Evolutionary conservation across 2,797 vertebrate genomes (phyloP).

Genomic region (Uromys caudimaculatus): DNA sequence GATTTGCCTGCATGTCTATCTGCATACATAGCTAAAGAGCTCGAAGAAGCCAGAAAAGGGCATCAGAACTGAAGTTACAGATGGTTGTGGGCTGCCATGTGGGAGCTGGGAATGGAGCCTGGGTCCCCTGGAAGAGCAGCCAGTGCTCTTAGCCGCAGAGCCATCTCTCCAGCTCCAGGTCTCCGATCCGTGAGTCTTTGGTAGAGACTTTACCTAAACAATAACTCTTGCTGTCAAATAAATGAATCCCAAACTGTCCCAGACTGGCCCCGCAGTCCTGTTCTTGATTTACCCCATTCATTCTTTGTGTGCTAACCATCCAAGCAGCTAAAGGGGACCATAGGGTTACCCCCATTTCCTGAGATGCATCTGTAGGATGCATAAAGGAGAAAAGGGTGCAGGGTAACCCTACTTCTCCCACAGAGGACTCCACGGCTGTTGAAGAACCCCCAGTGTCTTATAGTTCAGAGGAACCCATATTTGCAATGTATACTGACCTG

Average conservation of each 20-base stretch:
- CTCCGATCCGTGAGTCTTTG: neutral
- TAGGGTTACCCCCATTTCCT: rapidly evolving
- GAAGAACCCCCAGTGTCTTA: rapidly evolving
- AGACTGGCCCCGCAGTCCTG: rapidly evolving
- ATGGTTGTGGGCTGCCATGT: neutral
- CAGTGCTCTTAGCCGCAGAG: neutral
- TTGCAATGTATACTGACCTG: neutral
- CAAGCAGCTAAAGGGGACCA: neutral
- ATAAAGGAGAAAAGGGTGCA: neutral
- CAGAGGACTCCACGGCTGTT: neutral
- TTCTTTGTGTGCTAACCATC: neutral
- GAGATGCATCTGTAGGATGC: rapidly evolving
- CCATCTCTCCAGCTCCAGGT: neutral
- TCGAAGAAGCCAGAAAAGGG: neutral
- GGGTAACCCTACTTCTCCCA: no score
- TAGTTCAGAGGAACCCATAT: no score
- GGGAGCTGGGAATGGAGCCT: neutral
- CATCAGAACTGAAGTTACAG: neutral
- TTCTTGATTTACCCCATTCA: neutral
- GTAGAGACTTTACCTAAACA: no score
- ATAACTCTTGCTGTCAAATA: neutral
- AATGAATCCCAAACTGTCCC: neutral
- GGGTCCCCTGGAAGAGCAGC: neutral
- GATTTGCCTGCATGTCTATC: neutral
- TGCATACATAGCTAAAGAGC: no score